Evolutionary conservation across 2,888 invertebrate species (phyloP), one percentile per base, ranked within the genome.

Genomic region (Pseudococcus longispinus): DNA sequence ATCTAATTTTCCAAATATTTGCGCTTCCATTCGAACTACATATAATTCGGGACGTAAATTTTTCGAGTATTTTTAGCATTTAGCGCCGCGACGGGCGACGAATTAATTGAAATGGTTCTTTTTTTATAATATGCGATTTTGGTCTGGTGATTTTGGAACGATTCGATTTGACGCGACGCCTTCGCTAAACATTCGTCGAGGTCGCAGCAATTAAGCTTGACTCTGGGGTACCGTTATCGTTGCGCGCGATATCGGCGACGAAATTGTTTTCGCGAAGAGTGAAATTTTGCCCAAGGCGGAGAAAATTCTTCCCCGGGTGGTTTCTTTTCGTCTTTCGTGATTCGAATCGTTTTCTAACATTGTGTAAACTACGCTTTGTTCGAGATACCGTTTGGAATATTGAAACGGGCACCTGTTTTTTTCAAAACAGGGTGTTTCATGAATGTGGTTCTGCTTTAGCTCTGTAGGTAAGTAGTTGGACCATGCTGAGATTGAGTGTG

Each of bases 1-100:
- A 80, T 80, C 77, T 80, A 80, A 80, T 80, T 80, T 80, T 80
- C 77, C 77, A 80, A 80, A 80, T 80, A 80, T 80, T 80, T 80
- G 77, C 77, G 23, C 42, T 80, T 80, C 77, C 20, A 80, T 70
- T 70, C 29, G 70, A 70, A 29, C 70, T 65, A 65, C 44, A 37
- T 70, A 70, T 70, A 70, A 29, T 70, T 70, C 18, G 29, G 20
- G 20, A 80, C 77, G 77, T 80, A 80, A 80, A 80, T 80, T 80
- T 37, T 37, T 42, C 32, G 9, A 20, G 20, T 37, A 42, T 42
- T 80, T 42, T 74, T 26, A 3, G 6, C 37, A 37, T 80, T 80
- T 42, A 42, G 77, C 42, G 11, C 8, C 77, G 26, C 42, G n/a
- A 42, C 32, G 37, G 42, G 26, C 42, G n/a, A 42, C 32, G 37